Percentiles rank a stretch among this genome's conserved stretches.
Evolutionary conservation across 2,888 invertebrate genomes (phyloP).

Genomic region (Drosophila affinis): DNA sequence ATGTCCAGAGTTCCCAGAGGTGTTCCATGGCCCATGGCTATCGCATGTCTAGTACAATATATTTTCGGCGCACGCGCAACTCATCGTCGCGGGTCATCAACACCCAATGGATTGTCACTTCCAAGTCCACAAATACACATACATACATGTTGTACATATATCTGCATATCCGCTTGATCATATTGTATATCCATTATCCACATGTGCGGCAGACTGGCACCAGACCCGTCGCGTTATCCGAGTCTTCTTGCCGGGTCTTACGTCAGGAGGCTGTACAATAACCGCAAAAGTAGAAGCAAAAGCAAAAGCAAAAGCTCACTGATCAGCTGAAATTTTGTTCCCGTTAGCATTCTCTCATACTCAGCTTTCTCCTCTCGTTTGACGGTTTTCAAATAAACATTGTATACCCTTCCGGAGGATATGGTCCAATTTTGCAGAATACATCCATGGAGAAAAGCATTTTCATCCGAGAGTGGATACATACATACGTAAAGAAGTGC

Average conservation of each 20-base stretch:
- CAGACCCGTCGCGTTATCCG: conserved; percentile 19
- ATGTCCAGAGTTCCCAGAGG: conserved; percentile 26
- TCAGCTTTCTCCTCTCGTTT: background rate
- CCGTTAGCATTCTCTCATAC: background rate
- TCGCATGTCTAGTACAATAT: conserved; percentile 29
- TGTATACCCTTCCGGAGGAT: too few relatives aligned
- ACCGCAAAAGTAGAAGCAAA: background rate
- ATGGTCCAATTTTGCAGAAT: too few relatives aligned
- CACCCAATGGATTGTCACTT: too few relatives aligned
- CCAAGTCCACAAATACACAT: too few relatives aligned
- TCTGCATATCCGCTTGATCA: background rate
- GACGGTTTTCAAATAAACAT: too few relatives aligned
- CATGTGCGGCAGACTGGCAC: conserved; percentile 20
- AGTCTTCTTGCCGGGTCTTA: background rate
- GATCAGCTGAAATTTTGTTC: background rate
- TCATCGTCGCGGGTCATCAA: conserved; percentile 1
- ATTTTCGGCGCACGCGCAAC: conserved; percentile 31
- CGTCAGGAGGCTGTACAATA: conserved; percentile 19
- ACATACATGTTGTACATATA: background rate
- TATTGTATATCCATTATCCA: background rate
- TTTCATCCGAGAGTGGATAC: too few relatives aligned
- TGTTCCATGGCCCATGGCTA: conserved; percentile 29
- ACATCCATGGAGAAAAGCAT: too few relatives aligned
- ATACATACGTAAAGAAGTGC: too few relatives aligned
- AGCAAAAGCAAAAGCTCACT: background rate